Base-by-base conservation (phyloP, 1,140 invertebrate genomes). In the Bombus consobrinus region DNA sequence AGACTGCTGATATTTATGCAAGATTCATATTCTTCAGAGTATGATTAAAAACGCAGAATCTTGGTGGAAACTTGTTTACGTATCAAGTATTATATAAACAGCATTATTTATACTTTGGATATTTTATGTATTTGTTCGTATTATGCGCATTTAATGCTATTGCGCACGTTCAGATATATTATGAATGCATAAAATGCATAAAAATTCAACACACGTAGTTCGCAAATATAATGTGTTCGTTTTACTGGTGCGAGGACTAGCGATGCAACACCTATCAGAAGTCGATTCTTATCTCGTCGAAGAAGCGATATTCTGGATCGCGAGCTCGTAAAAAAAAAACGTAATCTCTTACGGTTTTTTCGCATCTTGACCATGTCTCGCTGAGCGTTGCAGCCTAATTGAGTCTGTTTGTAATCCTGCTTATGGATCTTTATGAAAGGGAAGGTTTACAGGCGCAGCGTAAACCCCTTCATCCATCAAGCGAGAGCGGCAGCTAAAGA, bases 391-490 rank as follows among this genome's bases (percentile, higher is more conserved):
- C 87, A 86, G 82, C 88, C 89, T 93, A 93, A 93, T 93, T 93
- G 92, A 92, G 89, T 88, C 88, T 91, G 90, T 92, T 90, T 89
- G 89, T 90, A 92, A 92, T 92, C 88, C 85, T 86, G 92, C 91
- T 92, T 91, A 91, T 89, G 91, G 90, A 87, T 92, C 91, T 90
- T 91, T 91, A 87, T 88, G 89, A 91, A 90, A 91, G 90, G 87
- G 90, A 89, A 88, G 89, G 88, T 93, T 93, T 93, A 92, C 89
- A 89, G 88, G 89, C 86, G 80, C 88, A 83, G 86, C 77, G 85
- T 91, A 89, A 92, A 90, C 91, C 88, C 87, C 88, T 90, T 86
- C 92, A 92, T 93, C 88, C 91, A 91, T 93, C 92, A 92, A 88
- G 32, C 78, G 68, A 75, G 91, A 92, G 92, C 83, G 87, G 88